Evolutionary conservation across 1,140 invertebrate genomes (phyloP), one percentile per base, ranked within the genome.

Genomic region (Druon quercuslanigerum): DNA sequence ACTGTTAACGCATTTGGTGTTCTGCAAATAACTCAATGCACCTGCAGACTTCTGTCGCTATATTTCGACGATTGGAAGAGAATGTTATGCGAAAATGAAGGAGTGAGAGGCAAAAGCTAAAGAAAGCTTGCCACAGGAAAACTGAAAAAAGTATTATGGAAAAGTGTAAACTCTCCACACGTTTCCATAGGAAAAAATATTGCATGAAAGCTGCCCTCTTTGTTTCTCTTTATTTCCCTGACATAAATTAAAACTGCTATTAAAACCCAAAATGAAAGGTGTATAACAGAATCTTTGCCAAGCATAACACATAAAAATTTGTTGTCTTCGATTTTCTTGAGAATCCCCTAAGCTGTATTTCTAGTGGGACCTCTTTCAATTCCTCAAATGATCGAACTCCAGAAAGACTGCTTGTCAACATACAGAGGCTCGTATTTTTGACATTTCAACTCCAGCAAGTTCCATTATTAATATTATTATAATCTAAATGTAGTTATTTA

Each of bases 101-200:
- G 14, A 33, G 25, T 5, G 0, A 16, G 46, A 40, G 25, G 25
- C 13, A 3, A 16, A 66, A 66, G 57, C 20, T 66, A 40, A 66
- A 40, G 57, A 66, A 66, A 66, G 57, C 57, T 66, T 14, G 7
- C 25, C 13, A 16, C n/a, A 66, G 40, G 57, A 40, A 66, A 66
- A 25, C 40, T 1, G 25, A 40, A 60, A 57, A 25, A 60, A 60
- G 57, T 60, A 60, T 60, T 33, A 60, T 20, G 57, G 19, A 19
- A 19, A 13, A 60, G 20, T 60, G 25, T 66, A 66, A 40, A 66
- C 46, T 66, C 40, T 66, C 25, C 33, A 14, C 33, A 66, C 57
- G 5, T 66, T 66, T 66, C 33, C 57, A 66, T 46, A 66, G 33
- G 57, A 66, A 66, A 33, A 40, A 66, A 66, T 66, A 66, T 66